phyloP scores from a whole-genome alignment of 1,140 invertebrate genomes.

The Heterodera carotae region DNA sequence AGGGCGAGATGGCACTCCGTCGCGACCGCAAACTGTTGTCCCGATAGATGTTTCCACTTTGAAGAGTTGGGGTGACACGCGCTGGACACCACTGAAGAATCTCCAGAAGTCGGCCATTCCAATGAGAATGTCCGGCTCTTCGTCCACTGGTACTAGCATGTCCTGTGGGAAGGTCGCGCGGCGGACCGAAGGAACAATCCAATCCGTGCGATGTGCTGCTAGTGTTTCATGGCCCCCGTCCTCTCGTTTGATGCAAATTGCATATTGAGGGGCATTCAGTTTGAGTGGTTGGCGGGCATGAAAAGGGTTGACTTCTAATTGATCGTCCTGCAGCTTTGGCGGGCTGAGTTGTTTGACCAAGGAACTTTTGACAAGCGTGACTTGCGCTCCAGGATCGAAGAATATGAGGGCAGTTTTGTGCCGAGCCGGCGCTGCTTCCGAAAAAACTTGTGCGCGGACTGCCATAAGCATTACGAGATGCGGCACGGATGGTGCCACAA shows the following conservation, averaged over 20 bases:
- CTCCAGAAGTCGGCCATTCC: constrained; percentile 36
- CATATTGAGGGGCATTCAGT: constrained; percentile 6
- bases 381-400: constrained; percentile 13
- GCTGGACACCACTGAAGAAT: constrained; percentile 3
- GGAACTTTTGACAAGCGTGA: neutral
- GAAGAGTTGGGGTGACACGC: neutral
- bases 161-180: neutral
- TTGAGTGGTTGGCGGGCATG: neutral
- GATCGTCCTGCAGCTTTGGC: constrained; percentile 19
- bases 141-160: neutral
- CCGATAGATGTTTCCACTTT: neutral
- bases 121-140: constrained; percentile 32
- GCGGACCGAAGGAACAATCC: constrained; percentile 10
- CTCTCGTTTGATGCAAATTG: neutral
- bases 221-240: constrained; percentile 12
- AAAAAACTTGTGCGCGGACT: neutral
- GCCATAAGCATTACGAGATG: constrained; percentile 23
- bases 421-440: neutral
- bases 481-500: neutral
- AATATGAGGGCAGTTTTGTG: constrained; percentile 17
- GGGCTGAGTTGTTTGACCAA: constrained; percentile 23
- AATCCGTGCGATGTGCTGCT: constrained; percentile 11
- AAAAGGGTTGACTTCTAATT: constrained; percentile 26
- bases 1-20: constrained; percentile 4
- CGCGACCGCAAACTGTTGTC: neutral